Evolutionary conservation across 2,888 invertebrate species (phyloP).

Genomic region (Lamellibrachia satsuma): DNA sequence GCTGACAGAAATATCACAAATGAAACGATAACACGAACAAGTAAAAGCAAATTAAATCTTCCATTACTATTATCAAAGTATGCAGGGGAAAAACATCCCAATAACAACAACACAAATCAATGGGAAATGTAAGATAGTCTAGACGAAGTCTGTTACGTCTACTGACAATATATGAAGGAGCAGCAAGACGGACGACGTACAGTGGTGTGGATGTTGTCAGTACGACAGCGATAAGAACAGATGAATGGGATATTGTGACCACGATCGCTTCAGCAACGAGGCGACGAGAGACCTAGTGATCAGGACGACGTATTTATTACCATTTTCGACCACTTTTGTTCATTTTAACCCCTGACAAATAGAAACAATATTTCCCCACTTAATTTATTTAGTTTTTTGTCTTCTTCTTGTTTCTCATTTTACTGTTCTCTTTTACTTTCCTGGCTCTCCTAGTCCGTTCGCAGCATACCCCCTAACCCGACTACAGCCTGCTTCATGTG

Average conservation of each 20-base stretch:
- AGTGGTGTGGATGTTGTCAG: neutral
- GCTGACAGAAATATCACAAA: neutral
- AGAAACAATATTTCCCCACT: neutral
- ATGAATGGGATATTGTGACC: neutral
- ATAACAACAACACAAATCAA: neutral
- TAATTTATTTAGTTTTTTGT: neutral
- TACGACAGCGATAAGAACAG: neutral
- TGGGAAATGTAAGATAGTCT: neutral
- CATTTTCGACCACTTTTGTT: neutral
- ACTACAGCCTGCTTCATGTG: neutral
- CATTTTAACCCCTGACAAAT: neutral
- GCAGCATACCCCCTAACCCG: neutral
- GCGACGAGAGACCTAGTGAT: neutral
- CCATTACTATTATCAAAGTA: neutral
- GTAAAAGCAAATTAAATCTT: neutral
- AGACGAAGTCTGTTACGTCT: neutral
- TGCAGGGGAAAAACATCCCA: neutral
- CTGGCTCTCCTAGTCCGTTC: neutral
- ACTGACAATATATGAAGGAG: neutral
- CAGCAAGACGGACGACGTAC: neutral
- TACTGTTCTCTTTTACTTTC: neutral
- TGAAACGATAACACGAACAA: neutral
- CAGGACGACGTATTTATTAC: neutral
- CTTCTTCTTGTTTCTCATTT: too few relatives aligned
- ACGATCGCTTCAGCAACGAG: too few relatives aligned